phyloP scores from a whole-genome alignment of 2,113 vertebrate genomes.

The Parus major region DNA sequence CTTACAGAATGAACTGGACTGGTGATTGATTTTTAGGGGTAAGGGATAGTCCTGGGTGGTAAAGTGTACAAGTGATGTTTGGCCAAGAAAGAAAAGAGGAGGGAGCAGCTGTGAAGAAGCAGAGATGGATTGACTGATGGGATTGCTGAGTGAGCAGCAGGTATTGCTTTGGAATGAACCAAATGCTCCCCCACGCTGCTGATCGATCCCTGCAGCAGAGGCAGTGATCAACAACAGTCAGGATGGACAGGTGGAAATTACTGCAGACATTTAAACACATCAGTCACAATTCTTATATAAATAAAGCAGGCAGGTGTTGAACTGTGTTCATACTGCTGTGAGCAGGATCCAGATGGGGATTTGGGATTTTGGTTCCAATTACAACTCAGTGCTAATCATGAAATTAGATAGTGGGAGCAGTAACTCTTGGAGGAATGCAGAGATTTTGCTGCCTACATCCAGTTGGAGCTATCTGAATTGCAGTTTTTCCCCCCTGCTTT shows the following conservation, averaged over 20 bases:
- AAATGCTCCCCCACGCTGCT: not conserved
- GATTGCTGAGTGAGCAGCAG: not conserved
- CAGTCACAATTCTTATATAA: not conserved
- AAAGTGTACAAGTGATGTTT: not conserved
- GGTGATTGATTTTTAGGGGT: not conserved
- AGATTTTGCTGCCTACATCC: not conserved
- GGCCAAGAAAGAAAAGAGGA: not conserved
- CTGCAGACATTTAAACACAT: constrained; percentile 4
- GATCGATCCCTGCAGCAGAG: not conserved
- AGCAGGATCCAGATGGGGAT: not conserved
- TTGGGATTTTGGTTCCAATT: not conserved
- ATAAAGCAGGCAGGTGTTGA: not conserved
- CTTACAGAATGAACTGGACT: not conserved
- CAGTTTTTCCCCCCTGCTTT: accelerated
- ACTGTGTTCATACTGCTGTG: not conserved
- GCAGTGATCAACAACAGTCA: not conserved
- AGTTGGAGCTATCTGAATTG: not conserved
- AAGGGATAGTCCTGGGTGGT: not conserved
- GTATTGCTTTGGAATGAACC: not conserved
- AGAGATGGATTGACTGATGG: not conserved
- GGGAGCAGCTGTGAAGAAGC: not conserved
- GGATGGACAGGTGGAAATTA: not conserved
- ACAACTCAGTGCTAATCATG: not conserved
- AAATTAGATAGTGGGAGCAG: not conserved
- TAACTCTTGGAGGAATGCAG: not conserved